phyloP scores from a whole-genome alignment of 2,888 invertebrate genomes.

The Morpho achilles region DNA sequence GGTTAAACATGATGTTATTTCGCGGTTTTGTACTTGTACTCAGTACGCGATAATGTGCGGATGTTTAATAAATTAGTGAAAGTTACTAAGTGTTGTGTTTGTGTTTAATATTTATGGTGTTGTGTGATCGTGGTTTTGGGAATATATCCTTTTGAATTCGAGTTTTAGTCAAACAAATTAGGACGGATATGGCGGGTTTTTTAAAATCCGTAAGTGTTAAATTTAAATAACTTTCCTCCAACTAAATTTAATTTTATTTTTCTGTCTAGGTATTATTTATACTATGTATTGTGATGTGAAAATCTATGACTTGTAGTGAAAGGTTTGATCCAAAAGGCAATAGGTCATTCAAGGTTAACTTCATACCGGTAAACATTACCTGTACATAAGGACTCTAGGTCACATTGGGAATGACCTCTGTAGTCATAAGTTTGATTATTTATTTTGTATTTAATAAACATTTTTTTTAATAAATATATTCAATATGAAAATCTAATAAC shows the following conservation, averaged over 20 bases:
- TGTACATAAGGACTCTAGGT: slow-evolving; percentile 52
- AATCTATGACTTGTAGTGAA: slow-evolving; percentile 3
- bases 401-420: slow-evolving; percentile 69
- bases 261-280: no score
- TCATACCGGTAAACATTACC: slow-evolving; percentile 66
- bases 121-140: slow-evolving; percentile 31
- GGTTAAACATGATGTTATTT: slow-evolving; percentile 75
- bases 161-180: slow-evolving; percentile 19
- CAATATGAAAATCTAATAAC: no score
- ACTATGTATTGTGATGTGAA: no score
- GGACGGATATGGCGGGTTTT: slow-evolving; percentile 27
- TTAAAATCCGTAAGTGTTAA: slow-evolving; percentile 30
- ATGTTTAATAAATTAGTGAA: slow-evolving; percentile 41
- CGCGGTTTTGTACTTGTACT: slow-evolving; percentile 58
- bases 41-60: slow-evolving; percentile 50
- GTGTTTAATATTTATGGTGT: slow-evolving; percentile 22
- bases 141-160: slow-evolving; percentile 11
- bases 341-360: slow-evolving; percentile 78
- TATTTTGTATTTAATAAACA: background rate
- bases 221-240: background rate
- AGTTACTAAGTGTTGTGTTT: slow-evolving; percentile 38
- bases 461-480: no score
- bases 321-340: slow-evolving; percentile 24
- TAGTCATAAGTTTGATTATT: slow-evolving; percentile 10
- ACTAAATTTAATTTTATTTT: background rate